A percentile compares a stretch with the other conserved stretches of the same genome.
These are phyloP conservation scores for Tetraodon nigroviridis DNA, from an alignment of 2,113 vertebrate species.

Conservation along the genomic window DNA sequence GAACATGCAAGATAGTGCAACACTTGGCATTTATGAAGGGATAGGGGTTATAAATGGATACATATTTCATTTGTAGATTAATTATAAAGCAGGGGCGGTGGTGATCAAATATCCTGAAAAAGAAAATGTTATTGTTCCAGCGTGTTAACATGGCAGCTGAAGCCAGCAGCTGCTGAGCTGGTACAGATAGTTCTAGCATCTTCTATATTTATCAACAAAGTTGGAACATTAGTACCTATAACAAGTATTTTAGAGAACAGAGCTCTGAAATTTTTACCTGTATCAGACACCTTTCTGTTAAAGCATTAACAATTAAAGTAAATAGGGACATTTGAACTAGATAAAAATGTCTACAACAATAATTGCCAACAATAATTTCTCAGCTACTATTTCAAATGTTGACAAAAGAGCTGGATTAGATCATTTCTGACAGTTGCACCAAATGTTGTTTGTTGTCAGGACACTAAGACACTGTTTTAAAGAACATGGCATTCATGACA, in stretches of 20 bases:
- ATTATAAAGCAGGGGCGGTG: constrained; percentile 37
- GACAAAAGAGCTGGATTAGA: no score
- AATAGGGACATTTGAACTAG: no score
- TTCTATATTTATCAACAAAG: constrained; percentile 2
- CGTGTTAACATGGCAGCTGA: neutral
- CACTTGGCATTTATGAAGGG: constrained; percentile 31
- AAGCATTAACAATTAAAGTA: no score
- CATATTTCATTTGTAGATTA: constrained; percentile 58
- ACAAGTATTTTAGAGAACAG: neutral
- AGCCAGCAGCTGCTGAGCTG: neutral
- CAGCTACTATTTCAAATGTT: no score
- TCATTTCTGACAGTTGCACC: no score
- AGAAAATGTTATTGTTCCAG: neutral
- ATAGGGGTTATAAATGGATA: constrained; percentile 9
- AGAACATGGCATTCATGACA: no score
- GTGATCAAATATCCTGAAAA: constrained; percentile 12
- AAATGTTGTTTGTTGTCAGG: no score
- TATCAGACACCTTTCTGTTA: no score
- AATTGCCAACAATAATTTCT: no score
- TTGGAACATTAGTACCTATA: neutral
- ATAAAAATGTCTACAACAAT: no score
- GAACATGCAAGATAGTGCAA: constrained; percentile 53
- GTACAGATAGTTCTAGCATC: neutral
- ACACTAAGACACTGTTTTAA: no score
- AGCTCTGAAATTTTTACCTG: no score